phyloP scores from a whole-genome alignment of 1,140 invertebrate species.

The Archegozetes longisetosus region DNA sequence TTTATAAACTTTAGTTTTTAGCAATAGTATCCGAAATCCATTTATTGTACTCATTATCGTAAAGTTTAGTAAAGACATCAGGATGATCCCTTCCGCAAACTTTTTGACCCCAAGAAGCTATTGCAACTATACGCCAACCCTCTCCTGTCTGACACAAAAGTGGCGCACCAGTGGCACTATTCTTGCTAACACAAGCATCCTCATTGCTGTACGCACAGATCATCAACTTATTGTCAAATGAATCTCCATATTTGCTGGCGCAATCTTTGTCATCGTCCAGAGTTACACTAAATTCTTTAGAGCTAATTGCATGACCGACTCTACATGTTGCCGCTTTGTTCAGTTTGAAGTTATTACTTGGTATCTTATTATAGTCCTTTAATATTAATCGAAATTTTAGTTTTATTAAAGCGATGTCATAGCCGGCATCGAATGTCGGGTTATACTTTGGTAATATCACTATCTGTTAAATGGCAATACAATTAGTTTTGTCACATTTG shows the following conservation, averaged over 20 bases:
- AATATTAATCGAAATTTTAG: neutral
- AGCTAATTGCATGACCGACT: no score
- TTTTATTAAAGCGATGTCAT: neutral
- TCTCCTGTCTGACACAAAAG: neutral
- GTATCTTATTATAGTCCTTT: neutral
- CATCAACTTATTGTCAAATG: no score
- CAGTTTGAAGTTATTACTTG: no score
- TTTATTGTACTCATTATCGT: neutral
- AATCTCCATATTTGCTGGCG: no score
- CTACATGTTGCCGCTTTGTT: no score
- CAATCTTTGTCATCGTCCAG: no score
- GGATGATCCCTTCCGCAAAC: neutral
- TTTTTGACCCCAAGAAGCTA: neutral
- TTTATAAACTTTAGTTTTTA: no score
- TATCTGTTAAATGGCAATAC: neutral
- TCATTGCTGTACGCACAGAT: no score
- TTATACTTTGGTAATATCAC: neutral
- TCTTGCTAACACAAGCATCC: no score
- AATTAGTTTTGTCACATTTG: no score
- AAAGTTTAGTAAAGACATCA: neutral
- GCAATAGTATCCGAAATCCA: neutral
- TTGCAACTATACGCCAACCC: neutral
- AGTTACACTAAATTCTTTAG: no score
- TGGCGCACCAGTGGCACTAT: neutral
- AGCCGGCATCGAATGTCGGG: neutral